Conservation (phyloP, 2,888 invertebrate genomes). For the Chymomyza amoena region DNA sequence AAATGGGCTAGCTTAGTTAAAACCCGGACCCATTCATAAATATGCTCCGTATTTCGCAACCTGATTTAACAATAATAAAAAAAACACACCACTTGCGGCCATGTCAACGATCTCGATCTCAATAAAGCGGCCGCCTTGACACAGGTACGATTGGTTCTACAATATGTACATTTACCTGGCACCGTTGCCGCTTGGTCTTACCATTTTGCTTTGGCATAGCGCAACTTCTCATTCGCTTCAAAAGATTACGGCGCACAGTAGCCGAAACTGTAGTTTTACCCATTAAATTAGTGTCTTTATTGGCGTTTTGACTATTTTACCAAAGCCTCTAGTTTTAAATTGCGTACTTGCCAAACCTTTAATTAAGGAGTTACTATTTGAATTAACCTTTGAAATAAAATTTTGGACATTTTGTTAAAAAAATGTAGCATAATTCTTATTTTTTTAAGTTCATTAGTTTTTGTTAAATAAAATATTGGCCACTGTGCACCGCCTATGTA, state of each 20-base stretch:
- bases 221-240: conserved; percentile 20
- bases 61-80: conserved; percentile 48
- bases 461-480: not conserved
- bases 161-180: conserved; percentile 17
- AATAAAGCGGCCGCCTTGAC: conserved; percentile 27
- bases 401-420: too few species aligned
- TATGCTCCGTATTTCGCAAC: conserved; percentile 62
- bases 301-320: too few species aligned
- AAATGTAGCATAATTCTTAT: not conserved
- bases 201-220: not conserved
- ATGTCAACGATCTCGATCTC: conserved; percentile 69
- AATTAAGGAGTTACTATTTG: too few species aligned
- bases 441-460: too few species aligned
- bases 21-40: conserved; percentile 7
- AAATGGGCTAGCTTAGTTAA: conserved; percentile 34
- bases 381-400: too few species aligned
- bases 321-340: too few species aligned
- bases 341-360: too few species aligned
- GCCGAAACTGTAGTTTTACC: not conserved
- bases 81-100: conserved; percentile 57
- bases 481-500: not conserved
- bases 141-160: conserved; percentile 26
- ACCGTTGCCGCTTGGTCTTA: not conserved
- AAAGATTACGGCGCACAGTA: not conserved
- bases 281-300: not conserved